Evolutionary conservation across 2,113 vertebrate genomes (phyloP).

Genomic region (Panthera tigris): DNA sequence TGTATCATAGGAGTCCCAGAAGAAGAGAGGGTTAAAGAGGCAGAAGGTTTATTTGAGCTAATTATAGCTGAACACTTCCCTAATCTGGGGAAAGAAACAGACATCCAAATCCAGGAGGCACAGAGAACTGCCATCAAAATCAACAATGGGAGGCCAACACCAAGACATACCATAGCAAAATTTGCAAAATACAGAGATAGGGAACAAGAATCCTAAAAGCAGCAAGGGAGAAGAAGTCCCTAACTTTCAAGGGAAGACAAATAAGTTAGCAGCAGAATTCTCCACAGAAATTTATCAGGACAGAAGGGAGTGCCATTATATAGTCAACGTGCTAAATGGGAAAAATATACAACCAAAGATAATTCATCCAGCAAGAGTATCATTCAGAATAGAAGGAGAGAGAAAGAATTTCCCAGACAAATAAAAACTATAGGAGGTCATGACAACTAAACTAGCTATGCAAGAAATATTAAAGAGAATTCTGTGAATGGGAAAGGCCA

Average conservation of each 20-base stretch:
- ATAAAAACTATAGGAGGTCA: background rate
- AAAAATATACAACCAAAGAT: background rate
- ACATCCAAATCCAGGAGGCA: background rate
- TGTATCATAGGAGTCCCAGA: background rate
- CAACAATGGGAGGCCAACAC: background rate
- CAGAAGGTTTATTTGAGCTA: background rate
- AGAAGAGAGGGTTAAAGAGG: background rate
- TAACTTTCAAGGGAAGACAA: background rate
- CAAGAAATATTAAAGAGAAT: background rate
- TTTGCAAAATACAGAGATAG: background rate
- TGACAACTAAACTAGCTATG: background rate
- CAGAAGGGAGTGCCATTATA: background rate
- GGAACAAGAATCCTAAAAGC: background rate
- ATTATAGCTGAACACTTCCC: background rate
- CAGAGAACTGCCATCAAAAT: background rate
- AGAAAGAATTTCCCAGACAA: background rate
- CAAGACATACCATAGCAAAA: background rate
- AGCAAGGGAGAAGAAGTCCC: background rate
- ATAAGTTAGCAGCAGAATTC: background rate
- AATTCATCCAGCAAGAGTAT: background rate
- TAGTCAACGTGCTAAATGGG: background rate
- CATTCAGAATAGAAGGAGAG: background rate
- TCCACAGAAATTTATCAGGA: background rate
- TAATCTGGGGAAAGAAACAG: background rate
- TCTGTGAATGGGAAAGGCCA: background rate